These are phyloP conservation scores for Sorex fumeus DNA, from an alignment of 2,113 vertebrate species.

Conservation along the genomic window DNA sequence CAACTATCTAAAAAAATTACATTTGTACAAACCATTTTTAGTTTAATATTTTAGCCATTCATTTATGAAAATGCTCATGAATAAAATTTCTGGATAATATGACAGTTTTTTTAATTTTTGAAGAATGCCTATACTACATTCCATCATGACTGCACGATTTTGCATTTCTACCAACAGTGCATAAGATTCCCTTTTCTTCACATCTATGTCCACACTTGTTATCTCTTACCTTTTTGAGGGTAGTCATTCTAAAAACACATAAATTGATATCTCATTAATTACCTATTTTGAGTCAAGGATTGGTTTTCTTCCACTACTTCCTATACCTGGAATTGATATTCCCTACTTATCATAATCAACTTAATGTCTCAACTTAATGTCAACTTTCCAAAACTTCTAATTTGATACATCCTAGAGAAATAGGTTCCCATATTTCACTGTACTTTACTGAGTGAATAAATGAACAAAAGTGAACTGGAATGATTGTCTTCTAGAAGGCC, in stretches of 20 bases:
- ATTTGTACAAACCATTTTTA: not conserved
- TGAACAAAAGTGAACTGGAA: not conserved
- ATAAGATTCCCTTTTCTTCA: not conserved
- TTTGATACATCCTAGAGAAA: not conserved
- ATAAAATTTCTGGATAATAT: not conserved
- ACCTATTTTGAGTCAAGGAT: slow-evolving; percentile 19
- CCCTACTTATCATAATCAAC: not conserved
- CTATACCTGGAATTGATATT: not conserved
- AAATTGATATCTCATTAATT: not conserved
- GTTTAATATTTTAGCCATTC: too few relatives aligned
- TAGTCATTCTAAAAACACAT: not conserved
- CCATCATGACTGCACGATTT: not conserved
- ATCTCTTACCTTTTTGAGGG: not conserved
- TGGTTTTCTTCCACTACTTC: not conserved
- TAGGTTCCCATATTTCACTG: not conserved
- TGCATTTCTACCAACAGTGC: not conserved
- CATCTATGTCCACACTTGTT: not conserved
- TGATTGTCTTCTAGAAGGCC: not conserved
- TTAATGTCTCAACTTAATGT: slow-evolving; percentile 19
- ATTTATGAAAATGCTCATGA: not conserved
- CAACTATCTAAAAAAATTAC: not conserved
- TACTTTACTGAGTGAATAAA: not conserved
- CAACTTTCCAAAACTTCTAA: not conserved
- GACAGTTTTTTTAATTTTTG: not conserved
- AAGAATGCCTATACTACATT: not conserved